These are phyloP conservation scores for Protophormia terraenovae DNA, from an alignment of 2,888 invertebrate genomes.

Conservation along the genomic window DNA sequence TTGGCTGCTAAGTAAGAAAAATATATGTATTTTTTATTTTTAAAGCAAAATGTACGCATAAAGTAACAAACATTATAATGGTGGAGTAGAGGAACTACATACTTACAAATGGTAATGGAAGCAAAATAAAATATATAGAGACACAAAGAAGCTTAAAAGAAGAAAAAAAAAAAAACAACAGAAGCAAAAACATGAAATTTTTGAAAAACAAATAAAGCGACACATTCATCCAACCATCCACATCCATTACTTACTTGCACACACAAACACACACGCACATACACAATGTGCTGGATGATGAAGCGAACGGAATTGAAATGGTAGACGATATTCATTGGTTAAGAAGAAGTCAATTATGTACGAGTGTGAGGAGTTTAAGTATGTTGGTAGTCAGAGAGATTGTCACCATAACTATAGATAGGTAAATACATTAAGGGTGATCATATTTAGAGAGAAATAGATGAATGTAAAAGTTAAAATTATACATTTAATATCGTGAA, in stretches of 20 bases:
- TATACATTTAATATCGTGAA: too few species aligned
- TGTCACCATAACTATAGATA: constrained; percentile 51
- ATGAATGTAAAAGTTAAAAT: too few species aligned
- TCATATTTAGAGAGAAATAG: too few species aligned
- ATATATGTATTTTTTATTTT: background rate
- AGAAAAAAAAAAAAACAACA: constrained; percentile 25
- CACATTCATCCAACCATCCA: constrained; percentile 54
- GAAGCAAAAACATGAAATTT: constrained; percentile 39
- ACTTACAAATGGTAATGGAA: constrained; percentile 58
- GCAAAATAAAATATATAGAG: constrained; percentile 9
- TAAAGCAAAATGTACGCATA: constrained; percentile 34
- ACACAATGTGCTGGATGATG: too few species aligned
- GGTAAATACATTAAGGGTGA: too few species aligned
- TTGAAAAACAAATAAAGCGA: constrained; percentile 57
- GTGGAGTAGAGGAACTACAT: constrained; percentile 38
- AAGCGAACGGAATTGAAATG: constrained; percentile 55
- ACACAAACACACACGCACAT: background rate
- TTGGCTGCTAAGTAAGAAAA: constrained; percentile 44
- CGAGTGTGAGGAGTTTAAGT: background rate
- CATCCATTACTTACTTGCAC: constrained; percentile 5
- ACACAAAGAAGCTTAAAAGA: constrained; percentile 2
- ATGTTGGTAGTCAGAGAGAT: constrained; percentile 39
- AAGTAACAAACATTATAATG: constrained; percentile 16
- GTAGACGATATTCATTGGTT: constrained; percentile 67
- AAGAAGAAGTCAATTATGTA: constrained; percentile 41